phyloP scores from a whole-genome alignment of 2,797 vertebrate genomes.

The Coranthus polyacanthus region DNA sequence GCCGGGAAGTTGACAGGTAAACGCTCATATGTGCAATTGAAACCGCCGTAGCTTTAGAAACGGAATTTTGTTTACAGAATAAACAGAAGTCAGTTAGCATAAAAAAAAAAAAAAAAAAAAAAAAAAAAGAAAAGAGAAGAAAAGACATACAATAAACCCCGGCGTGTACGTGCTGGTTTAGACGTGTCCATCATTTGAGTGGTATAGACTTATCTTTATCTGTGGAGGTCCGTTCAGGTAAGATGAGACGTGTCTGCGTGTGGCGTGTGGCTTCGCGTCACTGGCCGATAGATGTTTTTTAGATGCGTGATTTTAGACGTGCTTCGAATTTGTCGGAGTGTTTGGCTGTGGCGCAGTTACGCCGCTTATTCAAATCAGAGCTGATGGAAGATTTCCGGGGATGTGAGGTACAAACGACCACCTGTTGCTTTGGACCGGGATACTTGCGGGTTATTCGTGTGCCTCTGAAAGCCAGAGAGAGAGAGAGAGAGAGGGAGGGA shows the following conservation, averaged over 20 bases:
- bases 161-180: neutral
- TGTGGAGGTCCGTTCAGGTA: slow-evolving; percentile 72
- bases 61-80: neutral
- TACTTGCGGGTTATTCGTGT: too few species aligned
- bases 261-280: neutral
- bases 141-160: neutral
- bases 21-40: neutral
- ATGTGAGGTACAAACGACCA: too few species aligned
- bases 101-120: neutral
- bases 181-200: slow-evolving; percentile 33
- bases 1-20: slow-evolving; percentile 56
- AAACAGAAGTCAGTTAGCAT: neutral
- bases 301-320: too few species aligned
- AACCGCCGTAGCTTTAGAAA: neutral
- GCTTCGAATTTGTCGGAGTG: too few species aligned
- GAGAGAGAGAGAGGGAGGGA: too few species aligned
- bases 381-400: too few species aligned
- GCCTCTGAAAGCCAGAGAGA: too few species aligned
- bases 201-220: slow-evolving; percentile 12
- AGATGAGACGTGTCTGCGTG: slow-evolving; percentile 30
- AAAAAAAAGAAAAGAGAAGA: too few species aligned
- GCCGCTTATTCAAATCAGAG: too few species aligned
- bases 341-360: too few species aligned
- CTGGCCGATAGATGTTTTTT: neutral
- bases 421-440: too few species aligned